Base-by-base conservation (phyloP, 1,140 invertebrate species). In the Scaptomyza montana region DNA sequence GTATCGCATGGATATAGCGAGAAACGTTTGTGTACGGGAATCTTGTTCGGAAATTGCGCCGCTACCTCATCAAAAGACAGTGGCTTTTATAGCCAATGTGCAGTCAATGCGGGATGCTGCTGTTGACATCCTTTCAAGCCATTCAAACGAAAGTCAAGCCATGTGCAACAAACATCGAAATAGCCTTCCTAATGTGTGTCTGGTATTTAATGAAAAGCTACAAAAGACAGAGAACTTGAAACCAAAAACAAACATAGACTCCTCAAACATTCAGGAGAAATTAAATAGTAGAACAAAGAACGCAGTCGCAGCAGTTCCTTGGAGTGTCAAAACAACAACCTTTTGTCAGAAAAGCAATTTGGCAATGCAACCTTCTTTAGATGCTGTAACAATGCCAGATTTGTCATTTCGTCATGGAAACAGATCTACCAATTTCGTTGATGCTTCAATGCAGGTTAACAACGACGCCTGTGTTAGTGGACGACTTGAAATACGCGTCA, bases 1-100 rank as follows among this genome's bases (percentile, higher is more conserved):
- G 0, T 98, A 97, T 92, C 94, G 95, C 63, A 94, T 98, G 47
- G 97, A 98, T 92, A 95, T 97, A 19, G 96, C 96, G 93, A 93
- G 97, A 47, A 97, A 97, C 90, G 94, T 97, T 13, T 93, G 93
- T 8, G 89, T 93, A 3, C 80, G 93, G 0, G 81, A 92, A 64
- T 62, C 66, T 9, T 76, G 46, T 51, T 90, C 90, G 1, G 90
- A 90, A 71, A 74, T 63, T 21, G 59, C 56, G 8, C 33, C 55
- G 10, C 21, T 67, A n/a, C 16, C 39, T 1, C 66, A 67, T 41
- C 9, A 28, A 6, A 80, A 77, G 21, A 50, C 63, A 12, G 10
- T 25, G 2, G 19, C 54, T 7, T 46, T 25, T 6, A 41, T 71
- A 12, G 36, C 60, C 10, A 30, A n/a, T 46, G n/a, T 33, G 28